These are phyloP conservation scores for Cerastis leucographa DNA, from an alignment of 2,888 invertebrate genomes.

Conservation along the genomic window DNA sequence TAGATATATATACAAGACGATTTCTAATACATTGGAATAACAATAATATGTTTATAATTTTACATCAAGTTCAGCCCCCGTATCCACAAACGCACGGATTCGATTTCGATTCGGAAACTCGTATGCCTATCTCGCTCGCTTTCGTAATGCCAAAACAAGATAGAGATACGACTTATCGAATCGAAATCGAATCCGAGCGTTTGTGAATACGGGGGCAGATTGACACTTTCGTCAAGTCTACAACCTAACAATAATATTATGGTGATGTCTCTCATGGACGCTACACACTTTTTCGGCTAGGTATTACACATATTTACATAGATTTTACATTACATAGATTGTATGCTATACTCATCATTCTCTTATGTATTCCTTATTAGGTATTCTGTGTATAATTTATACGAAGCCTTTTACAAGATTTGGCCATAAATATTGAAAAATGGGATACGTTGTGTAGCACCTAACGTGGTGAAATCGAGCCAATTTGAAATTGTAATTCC, in stretches of 20 bases:
- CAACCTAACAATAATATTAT: not conserved
- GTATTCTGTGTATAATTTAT: not conserved
- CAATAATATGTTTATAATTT: slow-evolving; percentile 39
- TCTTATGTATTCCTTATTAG: not conserved
- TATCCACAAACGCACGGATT: too few relatives aligned
- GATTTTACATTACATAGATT: too few relatives aligned
- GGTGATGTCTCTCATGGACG: not conserved
- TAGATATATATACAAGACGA: slow-evolving; percentile 46
- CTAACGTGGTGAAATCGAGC: slow-evolving; percentile 7
- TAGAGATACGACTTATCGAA: too few relatives aligned
- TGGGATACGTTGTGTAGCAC: not conserved
- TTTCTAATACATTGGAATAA: slow-evolving; percentile 30
- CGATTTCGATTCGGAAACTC: too few relatives aligned
- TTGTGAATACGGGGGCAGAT: too few relatives aligned
- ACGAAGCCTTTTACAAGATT: not conserved
- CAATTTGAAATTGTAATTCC: slow-evolving; percentile 44
- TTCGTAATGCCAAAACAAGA: too few relatives aligned
- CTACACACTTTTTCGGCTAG: not conserved
- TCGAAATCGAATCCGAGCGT: too few relatives aligned
- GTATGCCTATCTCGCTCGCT: too few relatives aligned
- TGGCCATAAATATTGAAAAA: not conserved
- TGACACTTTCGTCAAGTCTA: slow-evolving; percentile 22
- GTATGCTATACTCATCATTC: too few relatives aligned
- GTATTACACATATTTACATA: too few relatives aligned
- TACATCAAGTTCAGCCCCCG: slow-evolving; percentile 40